These are phyloP conservation scores for Chromis chromis DNA, from an alignment of 2,797 vertebrate genomes.

Conservation along the genomic window DNA sequence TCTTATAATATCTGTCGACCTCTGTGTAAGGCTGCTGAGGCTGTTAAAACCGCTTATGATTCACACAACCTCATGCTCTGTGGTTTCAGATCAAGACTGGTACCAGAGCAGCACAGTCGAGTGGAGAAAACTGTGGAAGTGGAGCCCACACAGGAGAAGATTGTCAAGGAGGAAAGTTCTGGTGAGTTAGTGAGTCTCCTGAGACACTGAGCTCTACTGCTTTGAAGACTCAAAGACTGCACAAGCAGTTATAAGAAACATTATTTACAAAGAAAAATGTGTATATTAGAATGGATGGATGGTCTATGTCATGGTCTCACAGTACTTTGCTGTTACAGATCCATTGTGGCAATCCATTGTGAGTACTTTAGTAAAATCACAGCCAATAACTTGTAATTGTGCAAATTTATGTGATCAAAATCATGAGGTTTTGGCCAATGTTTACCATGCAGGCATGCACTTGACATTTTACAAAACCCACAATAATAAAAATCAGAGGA, in stretches of 20 bases:
- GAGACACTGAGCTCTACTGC: slow-evolving; percentile 5
- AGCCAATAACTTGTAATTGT: neutral
- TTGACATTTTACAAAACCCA: neutral
- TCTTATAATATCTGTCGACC: neutral
- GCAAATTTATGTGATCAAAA: neutral
- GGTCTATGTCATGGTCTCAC: neutral
- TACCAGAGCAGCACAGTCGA: slow-evolving; percentile 86
- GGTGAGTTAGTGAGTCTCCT: slow-evolving; percentile 76
- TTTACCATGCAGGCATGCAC: neutral
- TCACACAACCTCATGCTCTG: neutral
- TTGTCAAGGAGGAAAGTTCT: slow-evolving; percentile 82
- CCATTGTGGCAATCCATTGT: neutral
- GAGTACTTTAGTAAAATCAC: neutral
- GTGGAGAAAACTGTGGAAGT: slow-evolving; percentile 70
- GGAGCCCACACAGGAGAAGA: slow-evolving; percentile 83
- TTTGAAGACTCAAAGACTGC: neutral
- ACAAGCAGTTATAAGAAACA: too few species aligned
- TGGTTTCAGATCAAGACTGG: slow-evolving; percentile 89
- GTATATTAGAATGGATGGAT: too few species aligned
- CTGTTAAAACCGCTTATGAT: neutral
- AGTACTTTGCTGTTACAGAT: neutral
- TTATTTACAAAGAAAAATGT: too few species aligned
- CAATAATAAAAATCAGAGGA: neutral
- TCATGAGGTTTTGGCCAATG: neutral
- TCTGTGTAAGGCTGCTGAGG: neutral